Evolutionary conservation across 2,113 vertebrate species (phyloP).

Genomic region (Silurus asotus): DNA sequence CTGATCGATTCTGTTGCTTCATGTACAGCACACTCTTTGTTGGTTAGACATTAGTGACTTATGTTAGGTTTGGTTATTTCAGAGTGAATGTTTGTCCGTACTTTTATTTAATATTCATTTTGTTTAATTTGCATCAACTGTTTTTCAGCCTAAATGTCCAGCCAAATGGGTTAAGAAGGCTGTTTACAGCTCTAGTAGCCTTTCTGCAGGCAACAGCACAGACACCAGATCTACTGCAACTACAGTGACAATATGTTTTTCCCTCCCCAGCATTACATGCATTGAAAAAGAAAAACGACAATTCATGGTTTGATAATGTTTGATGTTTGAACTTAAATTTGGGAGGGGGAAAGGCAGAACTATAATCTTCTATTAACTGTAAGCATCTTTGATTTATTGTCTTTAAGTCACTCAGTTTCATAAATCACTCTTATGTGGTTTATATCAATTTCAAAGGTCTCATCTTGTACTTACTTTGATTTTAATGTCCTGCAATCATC

Average conservation of each 20-base stretch:
- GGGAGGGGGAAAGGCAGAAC: background rate
- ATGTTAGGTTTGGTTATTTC: conserved; percentile 46
- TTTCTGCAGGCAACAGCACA: background rate
- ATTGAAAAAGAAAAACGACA: background rate
- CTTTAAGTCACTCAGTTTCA: background rate
- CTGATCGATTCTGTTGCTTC: conserved; percentile 26
- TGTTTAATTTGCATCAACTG: conserved; percentile 1
- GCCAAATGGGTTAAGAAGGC: background rate
- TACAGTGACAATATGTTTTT: background rate
- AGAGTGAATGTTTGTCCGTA: conserved; percentile 50
- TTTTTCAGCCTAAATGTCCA: conserved; percentile 10
- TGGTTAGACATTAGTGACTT: conserved; percentile 31
- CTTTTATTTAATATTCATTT: conserved; percentile 41
- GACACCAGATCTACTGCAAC: background rate
- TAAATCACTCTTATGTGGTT: background rate
- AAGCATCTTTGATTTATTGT: background rate
- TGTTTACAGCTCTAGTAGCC: background rate
- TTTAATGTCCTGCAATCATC: background rate
- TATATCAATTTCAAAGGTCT: background rate
- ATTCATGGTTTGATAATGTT: background rate
- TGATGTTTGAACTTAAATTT: background rate
- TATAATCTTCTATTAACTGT: conserved; percentile 17
- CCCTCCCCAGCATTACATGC: background rate
- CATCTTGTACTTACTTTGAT: background rate
- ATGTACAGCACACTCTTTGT: conserved; percentile 29